A percentile compares a stretch with the other conserved stretches of the same genome.
Conservation (phyloP, 2,113 vertebrate species). For the Corythornis vintsioides region DNA sequence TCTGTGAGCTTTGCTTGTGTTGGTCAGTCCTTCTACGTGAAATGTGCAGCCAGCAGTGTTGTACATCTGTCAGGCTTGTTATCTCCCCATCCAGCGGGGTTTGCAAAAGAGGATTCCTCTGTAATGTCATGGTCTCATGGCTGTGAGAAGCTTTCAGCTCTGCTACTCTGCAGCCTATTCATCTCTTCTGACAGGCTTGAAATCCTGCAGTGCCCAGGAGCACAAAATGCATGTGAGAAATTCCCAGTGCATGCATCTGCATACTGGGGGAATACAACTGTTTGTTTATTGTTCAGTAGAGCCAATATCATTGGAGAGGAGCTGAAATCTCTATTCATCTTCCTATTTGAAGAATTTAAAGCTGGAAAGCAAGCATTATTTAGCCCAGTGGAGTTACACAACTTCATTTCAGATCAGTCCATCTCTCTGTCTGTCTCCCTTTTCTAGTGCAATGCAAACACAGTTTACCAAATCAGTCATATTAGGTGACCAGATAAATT, state of each 20-base stretch:
- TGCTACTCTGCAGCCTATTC: background rate
- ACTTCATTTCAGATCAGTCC: background rate
- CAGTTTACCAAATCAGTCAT: background rate
- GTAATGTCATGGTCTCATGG: background rate
- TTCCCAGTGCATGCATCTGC: background rate
- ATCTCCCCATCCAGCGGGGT: background rate
- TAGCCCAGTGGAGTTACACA: background rate
- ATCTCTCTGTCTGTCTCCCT: background rate
- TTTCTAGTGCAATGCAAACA: background rate
- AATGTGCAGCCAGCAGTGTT: background rate
- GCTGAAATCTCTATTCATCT: background rate
- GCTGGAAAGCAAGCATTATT: background rate
- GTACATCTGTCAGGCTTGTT: background rate
- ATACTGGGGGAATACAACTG: background rate
- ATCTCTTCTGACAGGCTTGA: background rate
- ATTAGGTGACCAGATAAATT: background rate
- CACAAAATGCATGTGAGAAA: background rate
- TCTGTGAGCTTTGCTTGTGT: background rate
- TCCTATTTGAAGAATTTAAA: background rate
- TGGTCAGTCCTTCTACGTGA: background rate
- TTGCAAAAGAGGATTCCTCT: slow-evolving; percentile 42
- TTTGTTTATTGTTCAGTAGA: background rate
- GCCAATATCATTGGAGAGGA: background rate
- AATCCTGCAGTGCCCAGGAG: background rate
- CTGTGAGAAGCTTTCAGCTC: slow-evolving; percentile 5